Base-by-base conservation (phyloP, 2,113 vertebrate species). In the Psilopsiagon aurifrons region DNA sequence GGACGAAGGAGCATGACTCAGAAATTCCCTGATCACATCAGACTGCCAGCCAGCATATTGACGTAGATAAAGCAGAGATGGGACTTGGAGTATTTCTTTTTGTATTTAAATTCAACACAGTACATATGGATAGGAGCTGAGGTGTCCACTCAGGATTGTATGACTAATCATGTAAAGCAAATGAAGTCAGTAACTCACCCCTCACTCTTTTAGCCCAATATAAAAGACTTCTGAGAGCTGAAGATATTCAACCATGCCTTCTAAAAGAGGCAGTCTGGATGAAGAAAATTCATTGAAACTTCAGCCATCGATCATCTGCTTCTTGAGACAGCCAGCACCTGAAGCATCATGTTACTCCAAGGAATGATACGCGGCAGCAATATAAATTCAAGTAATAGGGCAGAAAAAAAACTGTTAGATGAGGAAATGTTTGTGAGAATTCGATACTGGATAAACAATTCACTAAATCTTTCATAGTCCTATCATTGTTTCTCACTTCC, bases 381-480 rank as follows among this genome's bases (percentile, higher is more conserved):
- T 59, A 79, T 41, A 94, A 84, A 63, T 59, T 93, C 57, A 92
- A 93, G 78, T 59, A 95, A 95, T 66, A 85, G 28, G 31, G 62
- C 63, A 89, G 63, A 89, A 91, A 94, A 95, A 88, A 35, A 84
- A 47, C 57, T 59, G 17, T 76, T 62, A 46, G n/a, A 76, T 79
- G 67, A 87, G 68, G 25, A 94, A 82, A 59, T 35, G 57, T 11
- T 59, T 35, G 20, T 14, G 33, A 35, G 33, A n/a, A 59, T 10
- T 59, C 13, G 13, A 13, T n/a, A 59, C 81, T 92, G 69, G 44
- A 37, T 94, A 55, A 96, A 68, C 41, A 66, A 66, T 73, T 96
- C 37, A 57, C 55, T 20, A 88, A 80, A 86, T 92, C 55, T 47
- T 90, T 87, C 90, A 62, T 10, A 76, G 66, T 66, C n/a, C n/a